Evolutionary conservation across 1,140 invertebrate species (phyloP).

Genomic region (Drosophila malerkotliana): DNA sequence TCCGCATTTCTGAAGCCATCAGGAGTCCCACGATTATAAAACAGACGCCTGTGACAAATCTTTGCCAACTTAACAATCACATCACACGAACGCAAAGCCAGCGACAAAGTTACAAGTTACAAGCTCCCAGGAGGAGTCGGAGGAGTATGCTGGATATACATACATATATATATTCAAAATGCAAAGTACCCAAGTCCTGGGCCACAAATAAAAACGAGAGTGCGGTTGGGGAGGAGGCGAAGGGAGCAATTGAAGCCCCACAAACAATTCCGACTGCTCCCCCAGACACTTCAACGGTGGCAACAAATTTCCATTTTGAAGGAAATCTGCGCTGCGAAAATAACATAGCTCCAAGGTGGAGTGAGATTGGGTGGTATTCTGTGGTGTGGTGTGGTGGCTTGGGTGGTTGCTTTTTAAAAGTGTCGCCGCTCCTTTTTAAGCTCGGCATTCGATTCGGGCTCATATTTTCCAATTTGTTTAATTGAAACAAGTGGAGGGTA

Average conservation of each 20-base stretch:
- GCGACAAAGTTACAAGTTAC: slow-evolving; percentile 53
- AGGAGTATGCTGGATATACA: slow-evolving; percentile 18
- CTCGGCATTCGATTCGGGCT: slow-evolving; percentile 48
- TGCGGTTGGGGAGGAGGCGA: slow-evolving; percentile 15
- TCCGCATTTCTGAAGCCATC: slow-evolving; percentile 11
- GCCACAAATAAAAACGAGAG: slow-evolving; percentile 69
- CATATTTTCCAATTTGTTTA: slow-evolving; percentile 81
- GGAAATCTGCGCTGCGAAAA: slow-evolving; percentile 5
- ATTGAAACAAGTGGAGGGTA: slow-evolving; percentile 73
- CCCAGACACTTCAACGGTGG: slow-evolving; percentile 24
- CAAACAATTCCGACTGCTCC: slow-evolving; percentile 23
- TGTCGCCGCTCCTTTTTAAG: slow-evolving; percentile 52
- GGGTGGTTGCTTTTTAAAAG: slow-evolving; percentile 7
- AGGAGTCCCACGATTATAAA: slow-evolving; percentile 20
- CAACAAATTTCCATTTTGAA: slow-evolving; percentile 66
- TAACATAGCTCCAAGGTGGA: too few species aligned
- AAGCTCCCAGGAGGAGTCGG: slow-evolving; percentile 6
- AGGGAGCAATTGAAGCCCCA: slow-evolving; percentile 53
- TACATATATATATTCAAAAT: slow-evolving; percentile 61
- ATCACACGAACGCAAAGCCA: slow-evolving; percentile 38
- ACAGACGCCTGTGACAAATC: slow-evolving; percentile 62
- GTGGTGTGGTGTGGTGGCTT: neutral
- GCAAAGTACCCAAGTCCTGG: slow-evolving; percentile 57
- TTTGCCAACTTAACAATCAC: slow-evolving; percentile 72
- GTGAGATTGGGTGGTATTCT: neutral